Evolutionary conservation across 2,113 vertebrate species (phyloP).

Genomic region (Lathamus discolor): DNA sequence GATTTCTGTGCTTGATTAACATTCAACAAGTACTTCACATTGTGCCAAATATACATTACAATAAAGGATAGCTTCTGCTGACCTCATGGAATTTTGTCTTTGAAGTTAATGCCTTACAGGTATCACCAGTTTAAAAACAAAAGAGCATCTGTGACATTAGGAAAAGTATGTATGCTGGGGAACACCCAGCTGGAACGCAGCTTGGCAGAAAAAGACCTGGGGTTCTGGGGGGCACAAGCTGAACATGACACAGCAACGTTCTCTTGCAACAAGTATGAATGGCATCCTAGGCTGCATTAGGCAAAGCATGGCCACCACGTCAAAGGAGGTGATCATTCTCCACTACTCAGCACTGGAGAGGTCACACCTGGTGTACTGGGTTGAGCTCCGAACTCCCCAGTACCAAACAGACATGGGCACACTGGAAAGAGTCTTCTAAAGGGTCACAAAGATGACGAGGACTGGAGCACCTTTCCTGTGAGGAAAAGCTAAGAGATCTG

Average conservation of each 20-base stretch:
- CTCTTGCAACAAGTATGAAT: background rate
- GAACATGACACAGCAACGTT: background rate
- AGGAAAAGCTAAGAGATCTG: background rate
- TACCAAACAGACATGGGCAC: background rate
- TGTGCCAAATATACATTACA: background rate
- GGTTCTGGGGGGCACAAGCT: background rate
- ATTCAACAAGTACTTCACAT: background rate
- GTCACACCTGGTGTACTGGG: background rate
- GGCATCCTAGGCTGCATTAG: background rate
- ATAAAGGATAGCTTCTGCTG: background rate
- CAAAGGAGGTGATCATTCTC: background rate
- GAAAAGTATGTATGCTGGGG: background rate
- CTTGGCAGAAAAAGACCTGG: background rate
- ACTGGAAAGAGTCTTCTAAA: background rate
- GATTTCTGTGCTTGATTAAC: background rate
- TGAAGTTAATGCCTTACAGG: background rate
- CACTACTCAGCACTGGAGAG: background rate
- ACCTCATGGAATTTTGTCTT: background rate
- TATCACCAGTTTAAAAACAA: background rate
- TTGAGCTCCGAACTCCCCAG: background rate
- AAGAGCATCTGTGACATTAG: background rate
- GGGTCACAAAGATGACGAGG: background rate
- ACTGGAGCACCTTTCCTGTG: background rate
- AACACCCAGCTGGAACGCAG: background rate
- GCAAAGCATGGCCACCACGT: background rate